Conservation (phyloP, 1,140 invertebrate species). For the Microvelia longipes region DNA sequence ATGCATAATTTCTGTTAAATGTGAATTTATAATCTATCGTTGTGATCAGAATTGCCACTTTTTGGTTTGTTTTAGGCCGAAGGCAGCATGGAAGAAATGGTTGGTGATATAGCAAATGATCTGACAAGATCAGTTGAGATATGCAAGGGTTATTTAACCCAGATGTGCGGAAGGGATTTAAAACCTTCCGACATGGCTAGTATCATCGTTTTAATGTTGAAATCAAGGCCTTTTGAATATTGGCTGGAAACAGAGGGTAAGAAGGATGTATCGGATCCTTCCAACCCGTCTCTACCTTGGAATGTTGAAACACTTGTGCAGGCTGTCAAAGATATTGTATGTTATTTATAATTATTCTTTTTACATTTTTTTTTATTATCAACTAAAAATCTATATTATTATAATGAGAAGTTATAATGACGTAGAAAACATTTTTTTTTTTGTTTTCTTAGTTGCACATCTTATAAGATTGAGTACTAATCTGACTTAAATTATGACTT, state of each 20-base stretch:
- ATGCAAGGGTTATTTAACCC: constrained; percentile 65
- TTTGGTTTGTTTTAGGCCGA: constrained; percentile 34
- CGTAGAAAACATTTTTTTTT: too few species aligned
- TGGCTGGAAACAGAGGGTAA: constrained; percentile 14
- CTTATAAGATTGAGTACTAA: too few species aligned
- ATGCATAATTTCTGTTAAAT: too few species aligned
- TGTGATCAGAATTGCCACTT: too few species aligned
- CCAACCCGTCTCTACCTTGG: constrained; percentile 49
- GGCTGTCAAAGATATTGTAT: constrained; percentile 69
- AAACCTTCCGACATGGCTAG: constrained; percentile 65
- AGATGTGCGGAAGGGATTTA: constrained; percentile 55
- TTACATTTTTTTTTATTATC: too few species aligned
- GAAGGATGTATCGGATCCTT: constrained; percentile 17
- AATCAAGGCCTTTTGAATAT: constrained; percentile 13
- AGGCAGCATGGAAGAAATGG: constrained; percentile 59
- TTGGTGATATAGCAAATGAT: constrained; percentile 75
- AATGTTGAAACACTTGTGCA: constrained; percentile 86
- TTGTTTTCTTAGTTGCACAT: too few species aligned
- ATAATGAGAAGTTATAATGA: too few species aligned
- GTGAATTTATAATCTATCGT: too few species aligned
- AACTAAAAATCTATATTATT: too few species aligned
- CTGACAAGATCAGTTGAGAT: constrained; percentile 78
- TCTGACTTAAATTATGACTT: too few species aligned
- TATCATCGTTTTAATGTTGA: constrained; percentile 71
- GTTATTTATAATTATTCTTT: constrained; percentile 22